Percentiles rank a stretch among this genome's conserved stretches.
These are phyloP conservation scores for Batillaria attramentaria DNA, from an alignment of 1,140 invertebrate species.

Conservation along the genomic window DNA sequence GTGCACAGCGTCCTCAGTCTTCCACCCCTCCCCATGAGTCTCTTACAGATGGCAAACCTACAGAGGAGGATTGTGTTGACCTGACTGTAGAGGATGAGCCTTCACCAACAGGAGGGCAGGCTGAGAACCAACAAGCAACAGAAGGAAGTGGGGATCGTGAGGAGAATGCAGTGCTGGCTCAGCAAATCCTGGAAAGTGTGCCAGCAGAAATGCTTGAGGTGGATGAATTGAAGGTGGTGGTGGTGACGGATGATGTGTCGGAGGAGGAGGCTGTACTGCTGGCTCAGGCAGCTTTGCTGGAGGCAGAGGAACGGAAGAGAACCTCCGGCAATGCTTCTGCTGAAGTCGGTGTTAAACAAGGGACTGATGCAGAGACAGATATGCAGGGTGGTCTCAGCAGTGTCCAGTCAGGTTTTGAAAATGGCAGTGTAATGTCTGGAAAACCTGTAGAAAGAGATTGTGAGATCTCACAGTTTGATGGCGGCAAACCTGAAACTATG, in stretches of 20 bases:
- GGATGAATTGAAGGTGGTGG: slow-evolving; percentile 52
- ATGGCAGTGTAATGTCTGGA: too few species aligned
- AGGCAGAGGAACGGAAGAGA: background rate
- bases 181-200: slow-evolving; percentile 35
- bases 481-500: too few species aligned
- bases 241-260: slow-evolving; percentile 54
- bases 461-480: too few species aligned
- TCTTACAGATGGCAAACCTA: too few species aligned
- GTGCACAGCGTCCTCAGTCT: background rate
- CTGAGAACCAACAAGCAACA: background rate
- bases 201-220: slow-evolving; percentile 37
- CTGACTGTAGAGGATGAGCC: slow-evolving; percentile 25
- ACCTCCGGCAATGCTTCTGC: too few species aligned
- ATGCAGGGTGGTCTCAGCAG: too few species aligned
- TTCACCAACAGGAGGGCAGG: background rate
- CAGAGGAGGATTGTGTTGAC: slow-evolving; percentile 2
- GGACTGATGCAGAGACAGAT: too few species aligned
- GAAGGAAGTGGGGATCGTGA: background rate
- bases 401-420: too few species aligned
- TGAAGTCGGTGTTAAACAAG: too few species aligned
- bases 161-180: slow-evolving; percentile 9
- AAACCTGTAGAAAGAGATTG: too few species aligned
- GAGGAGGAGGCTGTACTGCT: slow-evolving; percentile 59
- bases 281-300: slow-evolving; percentile 43
- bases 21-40: too few species aligned